Conservation (phyloP, 2,888 invertebrate species). For the Diarsia rubi region DNA sequence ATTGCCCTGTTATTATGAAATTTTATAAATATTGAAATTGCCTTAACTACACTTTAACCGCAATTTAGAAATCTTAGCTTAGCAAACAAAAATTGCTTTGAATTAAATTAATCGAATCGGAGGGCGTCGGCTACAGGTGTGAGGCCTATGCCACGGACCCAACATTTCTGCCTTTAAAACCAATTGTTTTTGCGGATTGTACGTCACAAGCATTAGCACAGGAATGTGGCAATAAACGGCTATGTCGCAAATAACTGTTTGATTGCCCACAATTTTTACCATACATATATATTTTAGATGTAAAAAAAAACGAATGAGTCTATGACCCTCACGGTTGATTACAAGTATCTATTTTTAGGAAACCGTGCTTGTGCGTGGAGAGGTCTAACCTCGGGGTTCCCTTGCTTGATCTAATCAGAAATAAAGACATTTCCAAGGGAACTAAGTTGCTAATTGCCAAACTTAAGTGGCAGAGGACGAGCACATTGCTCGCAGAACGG, state of each 20-base stretch:
- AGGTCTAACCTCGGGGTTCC: no score
- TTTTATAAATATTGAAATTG: background rate
- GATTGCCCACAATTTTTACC: constrained; percentile 41
- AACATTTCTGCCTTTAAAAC: background rate
- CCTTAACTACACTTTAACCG: background rate
- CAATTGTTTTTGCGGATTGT: background rate
- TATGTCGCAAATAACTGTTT: constrained; percentile 30
- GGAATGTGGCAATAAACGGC: constrained; percentile 40
- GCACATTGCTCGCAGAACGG: no score
- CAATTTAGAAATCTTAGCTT: background rate
- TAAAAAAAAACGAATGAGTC: constrained; percentile 27
- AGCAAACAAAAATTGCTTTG: no score
- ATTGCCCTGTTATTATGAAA: background rate
- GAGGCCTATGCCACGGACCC: no score
- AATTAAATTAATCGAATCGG: no score
- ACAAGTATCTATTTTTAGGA: background rate
- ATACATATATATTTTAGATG: constrained; percentile 30
- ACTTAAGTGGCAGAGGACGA: no score
- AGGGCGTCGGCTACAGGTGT: no score
- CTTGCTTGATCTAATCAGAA: no score
- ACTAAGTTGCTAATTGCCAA: no score
- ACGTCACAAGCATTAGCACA: background rate
- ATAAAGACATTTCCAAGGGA: no score
- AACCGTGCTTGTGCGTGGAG: no score
- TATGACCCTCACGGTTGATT: constrained; percentile 15